Base-by-base conservation (phyloP, 2,797 vertebrate species). In the Cichlasoma orientale region DNA sequence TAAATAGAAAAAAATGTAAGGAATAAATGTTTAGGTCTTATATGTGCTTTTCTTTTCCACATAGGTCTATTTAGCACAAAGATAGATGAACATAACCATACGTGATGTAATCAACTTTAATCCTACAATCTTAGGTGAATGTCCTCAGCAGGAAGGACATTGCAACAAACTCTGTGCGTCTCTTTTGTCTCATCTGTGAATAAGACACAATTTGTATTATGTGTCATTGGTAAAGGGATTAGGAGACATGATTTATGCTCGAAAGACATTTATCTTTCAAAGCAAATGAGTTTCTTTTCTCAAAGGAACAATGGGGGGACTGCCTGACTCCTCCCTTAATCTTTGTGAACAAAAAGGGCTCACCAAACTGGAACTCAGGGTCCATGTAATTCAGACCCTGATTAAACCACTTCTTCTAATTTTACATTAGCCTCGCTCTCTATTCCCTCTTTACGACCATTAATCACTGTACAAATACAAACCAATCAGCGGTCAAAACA, bases 241-340 rank as follows among this genome's bases (percentile, higher is more conserved):
- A 95, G 90, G 86, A 91, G 92, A 92, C 91, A 88, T 94, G 94
- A 96, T 96, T 95, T 94, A 96, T 94, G 93, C 92, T 94, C 80
- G 82, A 86, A 93, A 95, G 94, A 95, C 93, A 95, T 94, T 95
- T 93, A 94, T 96, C 93, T 92, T 94, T 95, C 93, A 92, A 94
- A 94, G 93, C 91, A 95, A 96, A 96, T 95, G 90, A 93, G 93
- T 93, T 96, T 95, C 93, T 94, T 94, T 93, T 95, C 94, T 93
- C 93, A 89, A 85, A 74, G 87, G 94, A 93, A 96, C 94, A 95
- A 95, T 92, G 85, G 91, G 87, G 87, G 92, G 90, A 82, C 90
- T 89, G 88, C 84, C 89, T 92, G 92, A 93, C 94, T 94, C 92
- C 93, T 94, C 94, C 94, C 94, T 94, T 95, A 94, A 95, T 95